Base-by-base conservation (phyloP, 2,113 vertebrate species). In the Zosterops pallidus region DNA sequence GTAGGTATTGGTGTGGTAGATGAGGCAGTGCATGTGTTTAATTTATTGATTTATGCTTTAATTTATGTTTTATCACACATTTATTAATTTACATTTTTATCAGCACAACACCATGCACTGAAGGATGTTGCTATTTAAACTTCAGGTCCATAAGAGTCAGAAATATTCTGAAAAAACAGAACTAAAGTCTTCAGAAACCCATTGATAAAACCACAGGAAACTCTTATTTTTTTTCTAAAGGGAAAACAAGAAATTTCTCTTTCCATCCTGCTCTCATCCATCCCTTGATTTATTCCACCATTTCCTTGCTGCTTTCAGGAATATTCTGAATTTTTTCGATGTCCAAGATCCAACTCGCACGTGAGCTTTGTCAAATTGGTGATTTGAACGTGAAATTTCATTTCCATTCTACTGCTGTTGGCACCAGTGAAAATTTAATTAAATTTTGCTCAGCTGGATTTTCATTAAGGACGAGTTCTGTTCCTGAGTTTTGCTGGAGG, bases 401-500 rank as follows among this genome's bases (percentile, higher is more conserved):
- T 68, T 35, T 82, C 33, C 10, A 33, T 41, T 88, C 80, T 67
- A 53, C 75, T 80, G 53, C 35, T 22, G 21, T 28, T 83, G 59
- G 62, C 23, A 83, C 11, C 49, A 50, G 53, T 42, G 70, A n/a
- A 78, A 53, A 24, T 83, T 63, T 59, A 92, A 92, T 92, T 93
- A 62, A 16, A 28, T 76, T 86, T 89, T 92, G 68, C 62, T 78
- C 75, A 21, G 3, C 5, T 83, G 70, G 31, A 10, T 46, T 85
- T 77, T 72, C 64, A 49, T 76, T 41, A 81, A 83, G 42, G 62
- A 24, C 11, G 44, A 77, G 24, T 94, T 76, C 79, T 90, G 62
- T 29, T 92, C 62, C 83, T 25, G 42, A 79, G 55, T 83, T 83
- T 91, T 92, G 57, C 52, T 82, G 57, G 78, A 67, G 78, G 55